Evolutionary conservation across 2,888 invertebrate genomes (phyloP).

Genomic region (Romanomermis culicivorax): DNA sequence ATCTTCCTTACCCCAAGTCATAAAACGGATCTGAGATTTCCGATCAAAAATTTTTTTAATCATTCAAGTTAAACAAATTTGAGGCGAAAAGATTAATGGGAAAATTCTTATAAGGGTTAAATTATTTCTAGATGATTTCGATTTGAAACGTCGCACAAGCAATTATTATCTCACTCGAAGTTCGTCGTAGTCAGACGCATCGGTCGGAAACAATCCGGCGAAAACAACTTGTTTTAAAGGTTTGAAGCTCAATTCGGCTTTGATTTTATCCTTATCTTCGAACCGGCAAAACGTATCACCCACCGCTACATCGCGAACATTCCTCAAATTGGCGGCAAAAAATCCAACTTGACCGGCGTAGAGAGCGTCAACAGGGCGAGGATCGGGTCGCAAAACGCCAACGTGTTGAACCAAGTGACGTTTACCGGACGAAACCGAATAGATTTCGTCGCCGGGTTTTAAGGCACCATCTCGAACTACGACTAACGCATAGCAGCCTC

Average conservation of each 20-base stretch:
- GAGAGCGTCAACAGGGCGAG: constrained; percentile 6
- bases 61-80: too few relatives aligned
- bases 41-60: too few relatives aligned
- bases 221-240: constrained; percentile 54
- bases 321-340: constrained; percentile 55
- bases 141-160: too few relatives aligned
- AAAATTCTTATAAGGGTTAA: too few relatives aligned
- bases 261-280: constrained; percentile 31
- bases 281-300: constrained; percentile 49
- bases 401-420: constrained; percentile 45
- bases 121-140: too few relatives aligned
- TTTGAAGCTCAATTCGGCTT: constrained; percentile 43
- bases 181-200: constrained; percentile 40
- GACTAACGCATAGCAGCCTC: constrained; percentile 54
- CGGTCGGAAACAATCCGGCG: constrained; percentile 70
- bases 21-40: too few relatives aligned
- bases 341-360: constrained; percentile 80
- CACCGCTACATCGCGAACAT: constrained; percentile 47
- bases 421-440: constrained; percentile 47
- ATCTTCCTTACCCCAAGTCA: too few relatives aligned
- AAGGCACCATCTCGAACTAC: constrained; percentile 56
- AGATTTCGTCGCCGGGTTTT: constrained; percentile 38
- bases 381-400: constrained; percentile 8
- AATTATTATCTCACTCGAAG: background rate
- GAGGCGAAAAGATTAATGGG: too few relatives aligned